Evolutionary conservation across 2,888 invertebrate genomes (phyloP).

Genomic region (Thyatira batis): DNA sequence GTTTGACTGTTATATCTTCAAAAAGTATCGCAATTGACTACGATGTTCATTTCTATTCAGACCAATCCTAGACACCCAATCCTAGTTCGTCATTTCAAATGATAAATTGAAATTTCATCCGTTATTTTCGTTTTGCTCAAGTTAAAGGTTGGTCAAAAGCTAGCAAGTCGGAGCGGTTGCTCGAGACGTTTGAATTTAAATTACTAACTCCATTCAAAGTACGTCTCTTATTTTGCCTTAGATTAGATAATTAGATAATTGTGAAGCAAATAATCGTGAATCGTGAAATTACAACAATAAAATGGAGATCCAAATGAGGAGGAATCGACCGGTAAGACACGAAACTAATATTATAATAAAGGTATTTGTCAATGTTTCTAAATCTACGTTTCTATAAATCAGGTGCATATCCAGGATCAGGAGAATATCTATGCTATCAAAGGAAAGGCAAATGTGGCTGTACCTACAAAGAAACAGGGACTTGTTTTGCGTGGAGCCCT

Average conservation of each 20-base stretch:
- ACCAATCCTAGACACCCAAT: conserved; percentile 15
- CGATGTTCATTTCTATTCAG: neutral
- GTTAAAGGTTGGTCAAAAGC: too few relatives aligned
- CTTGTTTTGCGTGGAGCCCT: conserved; percentile 63
- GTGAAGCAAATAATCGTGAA: neutral
- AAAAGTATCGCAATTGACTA: neutral
- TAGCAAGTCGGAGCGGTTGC: neutral
- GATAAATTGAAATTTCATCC: conserved; percentile 2
- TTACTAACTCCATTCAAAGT: conserved; percentile 12
- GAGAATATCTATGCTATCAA: conserved; percentile 62
- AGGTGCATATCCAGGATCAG: conserved; percentile 65
- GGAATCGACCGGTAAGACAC: conserved; percentile 57
- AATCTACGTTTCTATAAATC: conserved; percentile 10
- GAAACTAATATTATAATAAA: conserved; percentile 5
- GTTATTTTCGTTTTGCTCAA: conserved; percentile 5
- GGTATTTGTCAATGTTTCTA: conserved; percentile 3
- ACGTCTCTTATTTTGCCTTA: conserved; percentile 12
- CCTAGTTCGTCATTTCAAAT: neutral
- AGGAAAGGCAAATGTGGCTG: conserved; percentile 49
- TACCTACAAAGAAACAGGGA: conserved; percentile 58
- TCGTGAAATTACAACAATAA: conserved; percentile 6
- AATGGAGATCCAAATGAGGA: conserved; percentile 64
- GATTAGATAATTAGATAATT: neutral
- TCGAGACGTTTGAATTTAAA: conserved; percentile 10
- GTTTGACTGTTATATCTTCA: too few relatives aligned